Conservation (phyloP, 2,888 invertebrate genomes). For the Stenurella melanura region DNA sequence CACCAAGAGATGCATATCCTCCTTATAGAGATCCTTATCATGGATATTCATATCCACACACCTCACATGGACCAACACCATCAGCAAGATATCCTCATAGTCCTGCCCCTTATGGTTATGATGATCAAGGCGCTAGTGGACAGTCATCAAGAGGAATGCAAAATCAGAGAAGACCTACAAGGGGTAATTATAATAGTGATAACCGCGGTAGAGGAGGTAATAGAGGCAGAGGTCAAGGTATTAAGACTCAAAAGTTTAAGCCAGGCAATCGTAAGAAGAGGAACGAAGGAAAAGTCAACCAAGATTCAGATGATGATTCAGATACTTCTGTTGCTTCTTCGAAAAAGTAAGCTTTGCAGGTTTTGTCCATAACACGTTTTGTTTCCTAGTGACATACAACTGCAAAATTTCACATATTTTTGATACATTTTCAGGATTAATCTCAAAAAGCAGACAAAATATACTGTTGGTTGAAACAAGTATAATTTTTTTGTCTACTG, state of each 20-base stretch:
- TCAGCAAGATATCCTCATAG: neutral
- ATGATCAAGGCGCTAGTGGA: neutral
- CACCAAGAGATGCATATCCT: neutral
- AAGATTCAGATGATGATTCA: conserved; percentile 45
- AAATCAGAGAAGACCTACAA: neutral
- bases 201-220: conserved; percentile 22
- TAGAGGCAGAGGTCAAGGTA: conserved; percentile 5
- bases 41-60: neutral
- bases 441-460: neutral
- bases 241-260: neutral
- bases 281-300: conserved; percentile 29
- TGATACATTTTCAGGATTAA: neutral
- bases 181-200: neutral
- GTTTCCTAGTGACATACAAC: too few relatives aligned
- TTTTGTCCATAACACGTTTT: too few relatives aligned
- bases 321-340: conserved; percentile 45
- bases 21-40: neutral
- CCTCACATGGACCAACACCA: neutral
- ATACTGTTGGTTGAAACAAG: neutral
- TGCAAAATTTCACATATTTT: neutral
- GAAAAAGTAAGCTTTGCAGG: conserved; percentile 2
- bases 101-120: neutral
- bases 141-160: neutral
- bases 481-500: neutral
- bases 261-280: conserved; percentile 31